Evolutionary conservation across 2,888 invertebrate genomes (phyloP), one percentile per base, ranked within the genome.

Genomic region (Noctua janthina): DNA sequence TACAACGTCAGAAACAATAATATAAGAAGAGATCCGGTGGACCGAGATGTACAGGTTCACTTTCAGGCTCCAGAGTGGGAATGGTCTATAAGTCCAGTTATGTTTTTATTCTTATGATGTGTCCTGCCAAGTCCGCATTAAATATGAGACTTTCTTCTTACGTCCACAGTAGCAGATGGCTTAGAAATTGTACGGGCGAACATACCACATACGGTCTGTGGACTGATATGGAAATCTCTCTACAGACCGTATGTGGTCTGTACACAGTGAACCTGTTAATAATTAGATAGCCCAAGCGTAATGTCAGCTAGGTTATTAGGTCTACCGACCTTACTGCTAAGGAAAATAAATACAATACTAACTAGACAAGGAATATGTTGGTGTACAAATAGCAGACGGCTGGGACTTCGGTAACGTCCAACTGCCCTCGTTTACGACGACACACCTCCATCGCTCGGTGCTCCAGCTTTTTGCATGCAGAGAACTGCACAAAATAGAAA

Each of bases 301-400:
- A 17, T 64, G 29, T 35, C 39, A 39, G 39, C 39, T 39, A 39
- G 39, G 39, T 39, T 39, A 39, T 4, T 39, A 39, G 39, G 39
- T 39, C 3, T 15, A 39, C 17, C 11, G 15, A 39, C 13, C 20
- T 5, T 13, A 15, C 8, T 8, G 29, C 29, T 35, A 67, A 75
- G 13, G n/a, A 10, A 64, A 49, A 56, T 62, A 46, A 76, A 70
- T 51, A 49, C 10, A 13, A 5, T 77, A 93, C 94, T 92, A 80
- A 96, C 96, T 94, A 94, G 85, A 93, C 95, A 59, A 94, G 88
- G 81, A 95, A 95, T 79, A 96, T 92, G 81, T 90, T 93, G 1
- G 94, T 94, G 89, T 96, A 95, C 20, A 96, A 91, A 54, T 92
- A 91, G 83, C 93, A 93, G 15, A 95, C 91, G 0, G 94, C 92